These are phyloP conservation scores for Phyllotreta cruciferae DNA, from an alignment of 2,888 invertebrate species.

Conservation along the genomic window DNA sequence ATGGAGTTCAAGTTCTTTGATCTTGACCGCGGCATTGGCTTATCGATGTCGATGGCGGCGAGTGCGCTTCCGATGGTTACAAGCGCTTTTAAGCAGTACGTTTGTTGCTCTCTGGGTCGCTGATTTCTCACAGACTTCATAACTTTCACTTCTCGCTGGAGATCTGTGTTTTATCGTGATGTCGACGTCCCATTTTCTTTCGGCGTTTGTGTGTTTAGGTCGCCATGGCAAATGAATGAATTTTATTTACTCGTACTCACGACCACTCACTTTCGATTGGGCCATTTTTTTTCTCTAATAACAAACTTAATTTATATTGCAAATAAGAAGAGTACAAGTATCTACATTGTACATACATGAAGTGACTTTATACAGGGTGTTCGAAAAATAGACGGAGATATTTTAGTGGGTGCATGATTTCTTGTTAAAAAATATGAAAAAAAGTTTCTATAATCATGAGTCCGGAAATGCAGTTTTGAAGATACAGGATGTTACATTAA, in stretches of 20 bases:
- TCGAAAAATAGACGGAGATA: no score
- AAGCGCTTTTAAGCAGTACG: background rate
- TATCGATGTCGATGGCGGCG: slow-evolving; percentile 13
- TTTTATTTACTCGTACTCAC: slow-evolving; percentile 23
- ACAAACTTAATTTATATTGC: slow-evolving; percentile 18
- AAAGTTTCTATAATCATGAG: no score
- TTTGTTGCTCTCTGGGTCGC: slow-evolving; percentile 41
- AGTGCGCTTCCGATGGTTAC: background rate
- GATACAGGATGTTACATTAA: no score
- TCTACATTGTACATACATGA: background rate
- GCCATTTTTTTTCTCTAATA: slow-evolving; percentile 12
- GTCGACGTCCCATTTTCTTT: slow-evolving; percentile 31
- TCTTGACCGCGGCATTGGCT: slow-evolving; percentile 40
- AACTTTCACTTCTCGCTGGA: slow-evolving; percentile 45
- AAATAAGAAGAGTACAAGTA: slow-evolving; percentile 23
- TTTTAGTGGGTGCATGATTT: no score
- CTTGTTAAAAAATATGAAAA: no score
- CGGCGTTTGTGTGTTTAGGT: slow-evolving; percentile 29
- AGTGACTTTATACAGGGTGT: no score
- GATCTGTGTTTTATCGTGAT: slow-evolving; percentile 27
- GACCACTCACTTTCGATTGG: slow-evolving; percentile 31
- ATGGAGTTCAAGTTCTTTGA: slow-evolving; percentile 36
- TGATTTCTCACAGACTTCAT: slow-evolving; percentile 46
- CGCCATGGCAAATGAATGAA: slow-evolving; percentile 23
- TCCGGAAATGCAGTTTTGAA: no score